A percentile compares a stretch with the other conserved stretches of the same genome.
Evolutionary conservation across 2,797 vertebrate genomes (phyloP).

Genomic region (Naso thynnoides): DNA sequence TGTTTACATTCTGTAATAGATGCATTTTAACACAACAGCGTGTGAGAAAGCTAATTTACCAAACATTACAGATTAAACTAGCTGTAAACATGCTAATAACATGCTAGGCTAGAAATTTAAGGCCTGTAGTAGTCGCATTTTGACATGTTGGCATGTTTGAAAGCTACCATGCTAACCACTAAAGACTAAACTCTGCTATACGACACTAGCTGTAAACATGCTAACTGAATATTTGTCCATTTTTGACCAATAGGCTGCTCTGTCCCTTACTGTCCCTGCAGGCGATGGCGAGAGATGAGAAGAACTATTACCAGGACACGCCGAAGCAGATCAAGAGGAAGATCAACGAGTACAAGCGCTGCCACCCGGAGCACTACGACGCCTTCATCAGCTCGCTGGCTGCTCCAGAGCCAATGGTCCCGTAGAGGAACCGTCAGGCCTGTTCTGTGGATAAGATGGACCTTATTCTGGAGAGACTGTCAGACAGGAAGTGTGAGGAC

Average conservation of each 20-base stretch:
- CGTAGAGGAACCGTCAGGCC: slow-evolving; percentile 9
- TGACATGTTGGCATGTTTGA: neutral
- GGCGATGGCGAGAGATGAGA: slow-evolving; percentile 97
- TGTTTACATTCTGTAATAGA: neutral
- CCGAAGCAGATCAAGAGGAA: slow-evolving; percentile 96
- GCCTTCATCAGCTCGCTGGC: slow-evolving; percentile 74
- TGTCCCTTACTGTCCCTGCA: slow-evolving; percentile 52
- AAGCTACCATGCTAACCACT: too few species aligned
- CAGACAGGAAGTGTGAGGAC: neutral
- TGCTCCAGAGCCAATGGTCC: slow-evolving; percentile 18
- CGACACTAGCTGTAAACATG: too few species aligned
- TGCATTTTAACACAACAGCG: neutral
- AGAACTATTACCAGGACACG: slow-evolving; percentile 98
- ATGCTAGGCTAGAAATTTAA: too few species aligned
- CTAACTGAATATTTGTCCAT: neutral
- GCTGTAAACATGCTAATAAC: too few species aligned
- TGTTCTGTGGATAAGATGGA: neutral
- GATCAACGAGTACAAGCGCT: slow-evolving; percentile 89
- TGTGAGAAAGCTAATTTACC: neutral
- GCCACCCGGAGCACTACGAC: slow-evolving; percentile 86
- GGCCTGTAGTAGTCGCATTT: neutral
- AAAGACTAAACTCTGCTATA: too few species aligned
- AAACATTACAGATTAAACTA: neutral
- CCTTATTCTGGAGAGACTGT: neutral
- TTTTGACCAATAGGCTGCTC: neutral